phyloP scores from a whole-genome alignment of 2,113 vertebrate genomes.

The Lepus americanus region DNA sequence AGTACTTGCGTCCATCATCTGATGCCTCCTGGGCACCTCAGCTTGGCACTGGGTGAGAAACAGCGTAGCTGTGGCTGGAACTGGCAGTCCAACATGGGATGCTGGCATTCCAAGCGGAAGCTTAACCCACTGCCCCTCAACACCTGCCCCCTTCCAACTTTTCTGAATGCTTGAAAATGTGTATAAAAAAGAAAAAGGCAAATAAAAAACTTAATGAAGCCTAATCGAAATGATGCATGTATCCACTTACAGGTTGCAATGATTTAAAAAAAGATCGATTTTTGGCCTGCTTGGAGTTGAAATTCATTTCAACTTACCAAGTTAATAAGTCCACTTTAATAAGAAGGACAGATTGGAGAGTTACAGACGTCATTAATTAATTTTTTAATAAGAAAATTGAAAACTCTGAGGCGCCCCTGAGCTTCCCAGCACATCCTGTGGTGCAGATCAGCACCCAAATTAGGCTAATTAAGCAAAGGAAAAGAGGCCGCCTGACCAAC shows the following conservation, averaged over 20 bases:
- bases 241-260: not conserved
- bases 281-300: not conserved
- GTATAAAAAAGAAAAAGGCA: not conserved
- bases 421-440: not conserved
- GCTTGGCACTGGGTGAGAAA: too few relatives aligned
- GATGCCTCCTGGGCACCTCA: too few relatives aligned
- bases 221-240: not conserved
- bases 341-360: constrained; percentile 43
- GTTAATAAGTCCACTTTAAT: constrained; percentile 23
- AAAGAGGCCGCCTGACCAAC: not conserved
- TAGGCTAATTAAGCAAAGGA: constrained; percentile 27
- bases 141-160: not conserved
- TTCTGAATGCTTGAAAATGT: constrained; percentile 3
- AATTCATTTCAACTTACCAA: constrained; percentile 12
- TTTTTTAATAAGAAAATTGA: constrained; percentile 35
- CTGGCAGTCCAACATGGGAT: too few relatives aligned
- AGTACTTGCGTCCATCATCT: too few relatives aligned
- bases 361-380: constrained; percentile 25
- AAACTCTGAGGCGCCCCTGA: not conserved
- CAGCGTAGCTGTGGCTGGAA: too few relatives aligned
- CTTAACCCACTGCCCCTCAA: too few relatives aligned
- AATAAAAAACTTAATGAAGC: not conserved
- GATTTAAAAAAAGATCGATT: constrained; percentile 26
- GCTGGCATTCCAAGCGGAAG: too few relatives aligned
- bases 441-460: constrained; percentile 27